phyloP scores from a whole-genome alignment of 2,113 vertebrate genomes.

The Platichthys flesus region DNA sequence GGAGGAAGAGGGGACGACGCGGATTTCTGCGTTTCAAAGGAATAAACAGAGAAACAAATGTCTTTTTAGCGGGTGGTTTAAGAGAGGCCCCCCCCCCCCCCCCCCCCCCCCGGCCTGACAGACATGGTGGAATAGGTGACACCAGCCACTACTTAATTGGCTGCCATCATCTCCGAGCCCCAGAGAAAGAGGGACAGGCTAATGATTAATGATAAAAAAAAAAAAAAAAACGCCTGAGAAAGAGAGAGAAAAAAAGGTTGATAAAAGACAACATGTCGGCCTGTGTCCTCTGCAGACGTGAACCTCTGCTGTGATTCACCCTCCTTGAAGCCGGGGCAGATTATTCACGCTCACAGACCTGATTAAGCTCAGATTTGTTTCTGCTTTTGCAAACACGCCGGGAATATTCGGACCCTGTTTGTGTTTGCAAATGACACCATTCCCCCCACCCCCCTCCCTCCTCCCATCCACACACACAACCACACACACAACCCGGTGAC shows the following conservation, averaged over 20 bases:
- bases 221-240: constrained; percentile 51
- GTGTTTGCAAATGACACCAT: not conserved
- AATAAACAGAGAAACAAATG: constrained; percentile 29
- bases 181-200: constrained; percentile 73
- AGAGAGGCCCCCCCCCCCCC: constrained; percentile 34
- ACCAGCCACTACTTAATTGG: constrained; percentile 83
- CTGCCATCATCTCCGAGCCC: constrained; percentile 73
- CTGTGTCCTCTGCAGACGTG: constrained; percentile 52
- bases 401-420: constrained; percentile 30
- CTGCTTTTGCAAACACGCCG: constrained; percentile 23
- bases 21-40: constrained; percentile 43
- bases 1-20: constrained; percentile 10
- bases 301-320: constrained; percentile 55
- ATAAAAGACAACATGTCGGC: constrained; percentile 74
- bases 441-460: not conserved
- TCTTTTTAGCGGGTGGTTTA: constrained; percentile 54
- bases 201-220: constrained; percentile 82
- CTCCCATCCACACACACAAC: no score
- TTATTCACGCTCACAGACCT: constrained; percentile 46
- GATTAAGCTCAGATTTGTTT: constrained; percentile 39
- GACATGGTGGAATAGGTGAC: constrained; percentile 73
- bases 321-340: constrained; percentile 32
- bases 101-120: constrained; percentile 39
- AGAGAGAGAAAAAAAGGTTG: constrained; percentile 33
- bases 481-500: not conserved